phyloP scores from a whole-genome alignment of 2,888 invertebrate species.

The Ephialtes manifestator region DNA sequence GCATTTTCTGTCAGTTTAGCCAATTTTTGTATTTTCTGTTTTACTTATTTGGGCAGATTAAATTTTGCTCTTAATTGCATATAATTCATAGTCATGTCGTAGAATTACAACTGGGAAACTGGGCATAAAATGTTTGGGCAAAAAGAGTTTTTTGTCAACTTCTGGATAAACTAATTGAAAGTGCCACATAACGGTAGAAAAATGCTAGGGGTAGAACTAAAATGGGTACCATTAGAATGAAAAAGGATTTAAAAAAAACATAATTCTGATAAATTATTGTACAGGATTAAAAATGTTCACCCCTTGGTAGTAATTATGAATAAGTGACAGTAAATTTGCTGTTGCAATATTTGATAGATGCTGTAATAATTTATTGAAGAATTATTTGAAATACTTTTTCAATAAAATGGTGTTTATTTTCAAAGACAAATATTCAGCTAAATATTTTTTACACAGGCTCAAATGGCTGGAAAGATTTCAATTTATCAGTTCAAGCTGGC shows the following conservation, averaged over 20 bases:
- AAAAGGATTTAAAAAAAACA: too few relatives aligned
- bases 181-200: too few relatives aligned
- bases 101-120: too few relatives aligned
- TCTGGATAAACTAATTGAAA: too few relatives aligned
- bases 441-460: conserved; percentile 89
- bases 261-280: neutral
- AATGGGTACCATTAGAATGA: too few relatives aligned
- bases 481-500: conserved; percentile 94
- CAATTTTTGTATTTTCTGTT: conserved; percentile 60
- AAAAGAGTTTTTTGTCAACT: too few relatives aligned
- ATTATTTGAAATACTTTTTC: too few relatives aligned
- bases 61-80: neutral
- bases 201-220: too few relatives aligned
- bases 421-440: conserved; percentile 19
- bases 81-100: too few relatives aligned
- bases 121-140: too few relatives aligned
- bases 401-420: too few relatives aligned
- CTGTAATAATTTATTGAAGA: neutral
- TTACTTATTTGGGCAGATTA: neutral
- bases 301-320: neutral
- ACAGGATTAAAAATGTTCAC: neutral
- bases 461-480: conserved; percentile 96
- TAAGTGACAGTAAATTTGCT: neutral
- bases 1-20: conserved; percentile 1
- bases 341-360: neutral